phyloP scores from a whole-genome alignment of 2,113 vertebrate genomes.

The Chionomys nivalis region DNA sequence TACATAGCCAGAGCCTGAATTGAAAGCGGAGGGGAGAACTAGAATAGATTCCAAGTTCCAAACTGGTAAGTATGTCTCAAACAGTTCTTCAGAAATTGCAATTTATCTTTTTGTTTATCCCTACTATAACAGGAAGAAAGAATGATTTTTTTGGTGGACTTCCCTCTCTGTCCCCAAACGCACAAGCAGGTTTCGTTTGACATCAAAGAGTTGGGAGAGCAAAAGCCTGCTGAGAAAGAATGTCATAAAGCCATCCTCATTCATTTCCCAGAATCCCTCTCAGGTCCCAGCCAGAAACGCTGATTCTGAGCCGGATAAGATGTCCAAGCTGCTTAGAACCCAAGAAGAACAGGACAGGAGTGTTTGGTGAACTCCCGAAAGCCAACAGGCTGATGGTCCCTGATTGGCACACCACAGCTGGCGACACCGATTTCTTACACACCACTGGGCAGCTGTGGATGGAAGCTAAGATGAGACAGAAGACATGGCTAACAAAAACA shows the following conservation, averaged over 20 bases:
- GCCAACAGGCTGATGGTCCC: neutral
- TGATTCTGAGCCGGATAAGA: neutral
- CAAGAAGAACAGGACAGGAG: neutral
- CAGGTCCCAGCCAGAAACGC: neutral
- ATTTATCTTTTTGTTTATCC: neutral
- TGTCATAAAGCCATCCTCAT: neutral
- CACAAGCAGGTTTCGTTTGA: slow-evolving; percentile 52
- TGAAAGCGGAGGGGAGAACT: neutral
- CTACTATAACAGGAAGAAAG: neutral
- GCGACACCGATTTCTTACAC: neutral
- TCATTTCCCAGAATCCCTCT: neutral
- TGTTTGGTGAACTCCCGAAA: neutral
- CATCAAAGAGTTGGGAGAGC: neutral
- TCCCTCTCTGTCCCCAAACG: slow-evolving; percentile 52
- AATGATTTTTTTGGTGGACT: neutral
- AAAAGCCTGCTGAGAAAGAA: slow-evolving; percentile 29
- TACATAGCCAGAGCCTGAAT: neutral
- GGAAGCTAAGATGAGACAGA: slow-evolving; percentile 56
- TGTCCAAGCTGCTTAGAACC: neutral
- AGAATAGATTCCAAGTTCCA: slow-evolving; percentile 4
- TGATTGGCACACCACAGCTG: neutral
- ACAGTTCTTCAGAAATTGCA: slow-evolving; percentile 47
- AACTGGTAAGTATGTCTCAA: slow-evolving; percentile 1
- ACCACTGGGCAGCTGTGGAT: neutral
- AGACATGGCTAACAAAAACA: slow-evolving; percentile 17